phyloP scores from a whole-genome alignment of 2,888 invertebrate genomes.

The Tetheella fluctuosa region DNA sequence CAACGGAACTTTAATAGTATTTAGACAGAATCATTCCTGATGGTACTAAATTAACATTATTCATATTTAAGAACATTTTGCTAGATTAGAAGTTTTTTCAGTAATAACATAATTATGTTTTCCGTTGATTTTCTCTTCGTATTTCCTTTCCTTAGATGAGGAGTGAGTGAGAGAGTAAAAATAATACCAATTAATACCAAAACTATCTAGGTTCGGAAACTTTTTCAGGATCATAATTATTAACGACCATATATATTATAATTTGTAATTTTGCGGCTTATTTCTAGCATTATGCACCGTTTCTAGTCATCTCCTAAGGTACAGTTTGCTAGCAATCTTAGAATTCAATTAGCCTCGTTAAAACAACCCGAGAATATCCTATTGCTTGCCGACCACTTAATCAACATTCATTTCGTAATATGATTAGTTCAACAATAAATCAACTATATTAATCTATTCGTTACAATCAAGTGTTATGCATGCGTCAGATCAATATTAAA shows the following conservation, averaged over 20 bases:
- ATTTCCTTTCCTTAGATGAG: not conserved
- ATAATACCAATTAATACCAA: no score
- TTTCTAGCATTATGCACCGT: not conserved
- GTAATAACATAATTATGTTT: not conserved
- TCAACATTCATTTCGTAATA: conserved; percentile 8
- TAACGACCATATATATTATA: not conserved
- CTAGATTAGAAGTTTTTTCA: no score
- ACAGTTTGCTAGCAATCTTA: not conserved
- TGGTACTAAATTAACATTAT: not conserved
- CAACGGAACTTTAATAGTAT: conserved; percentile 12
- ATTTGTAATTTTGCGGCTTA: not conserved
- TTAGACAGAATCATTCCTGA: conserved; percentile 1
- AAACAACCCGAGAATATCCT: conserved; percentile 22
- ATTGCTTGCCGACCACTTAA: conserved; percentile 22
- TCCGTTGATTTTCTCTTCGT: not conserved
- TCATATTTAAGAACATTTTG: no score
- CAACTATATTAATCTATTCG: not conserved
- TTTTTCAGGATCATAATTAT: no score
- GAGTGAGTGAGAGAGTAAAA: no score
- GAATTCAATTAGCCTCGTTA: conserved; percentile 24
- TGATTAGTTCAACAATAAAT: not conserved
- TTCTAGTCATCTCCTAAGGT: not conserved
- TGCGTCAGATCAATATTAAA: not conserved
- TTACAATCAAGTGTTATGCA: not conserved
- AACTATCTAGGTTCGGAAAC: no score